These are phyloP conservation scores for Limenitis arthemis DNA, from an alignment of 2,888 invertebrate genomes.

Conservation along the genomic window DNA sequence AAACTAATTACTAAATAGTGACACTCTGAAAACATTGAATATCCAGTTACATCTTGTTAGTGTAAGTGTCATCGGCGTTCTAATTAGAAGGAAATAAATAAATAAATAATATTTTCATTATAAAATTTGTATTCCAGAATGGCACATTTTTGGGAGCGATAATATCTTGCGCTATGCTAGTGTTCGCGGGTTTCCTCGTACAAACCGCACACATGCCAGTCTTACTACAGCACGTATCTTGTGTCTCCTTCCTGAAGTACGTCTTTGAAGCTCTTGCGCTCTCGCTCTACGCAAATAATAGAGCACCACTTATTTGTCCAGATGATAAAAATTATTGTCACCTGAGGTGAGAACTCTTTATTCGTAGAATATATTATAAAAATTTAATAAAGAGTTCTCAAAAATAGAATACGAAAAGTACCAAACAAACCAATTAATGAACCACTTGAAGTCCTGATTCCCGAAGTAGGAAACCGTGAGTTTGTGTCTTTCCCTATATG, in stretches of 20 bases:
- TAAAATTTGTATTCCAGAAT: conserved; percentile 74
- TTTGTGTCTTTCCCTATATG: no score
- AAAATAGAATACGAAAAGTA: neutral
- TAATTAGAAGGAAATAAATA: no score
- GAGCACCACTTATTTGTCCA: conserved; percentile 81
- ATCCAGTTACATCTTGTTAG: no score
- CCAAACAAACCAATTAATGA: no score
- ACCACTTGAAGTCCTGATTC: no score
- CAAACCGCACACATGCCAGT: conserved; percentile 86
- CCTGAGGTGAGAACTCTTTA: conserved; percentile 53
- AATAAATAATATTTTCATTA: neutral
- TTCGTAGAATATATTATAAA: no score
- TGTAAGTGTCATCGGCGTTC: no score
- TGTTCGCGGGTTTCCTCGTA: conserved; percentile 89
- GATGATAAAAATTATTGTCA: conserved; percentile 79
- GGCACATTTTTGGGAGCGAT: conserved; percentile 95
- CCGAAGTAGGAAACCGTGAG: no score
- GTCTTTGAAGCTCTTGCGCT: conserved; percentile 85
- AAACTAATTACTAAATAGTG: no score
- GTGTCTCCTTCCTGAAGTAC: conserved; percentile 86
- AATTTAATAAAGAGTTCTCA: no score
- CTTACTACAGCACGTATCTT: conserved; percentile 80
- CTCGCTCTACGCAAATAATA: conserved; percentile 82
- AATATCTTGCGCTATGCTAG: conserved; percentile 80
- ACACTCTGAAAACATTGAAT: no score